These are phyloP conservation scores for Epicampocera succincta DNA, from an alignment of 2,888 invertebrate species.

Conservation along the genomic window DNA sequence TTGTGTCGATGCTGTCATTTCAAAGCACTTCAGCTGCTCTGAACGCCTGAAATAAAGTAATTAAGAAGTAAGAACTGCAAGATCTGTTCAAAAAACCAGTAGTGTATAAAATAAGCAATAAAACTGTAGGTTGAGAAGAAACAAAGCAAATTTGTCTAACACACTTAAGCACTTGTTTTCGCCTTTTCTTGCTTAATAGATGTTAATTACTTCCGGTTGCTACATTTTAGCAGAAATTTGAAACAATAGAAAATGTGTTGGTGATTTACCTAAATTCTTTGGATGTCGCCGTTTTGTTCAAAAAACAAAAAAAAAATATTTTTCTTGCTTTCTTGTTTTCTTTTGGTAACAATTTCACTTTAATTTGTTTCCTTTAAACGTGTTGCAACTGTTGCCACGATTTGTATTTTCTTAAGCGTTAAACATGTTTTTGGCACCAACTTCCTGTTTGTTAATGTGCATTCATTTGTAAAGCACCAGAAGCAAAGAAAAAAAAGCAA, in stretches of 20 bases:
- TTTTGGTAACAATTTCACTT: conserved; percentile 17
- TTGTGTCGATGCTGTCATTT: too few relatives aligned
- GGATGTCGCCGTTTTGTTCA: not conserved
- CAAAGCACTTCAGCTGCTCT: too few relatives aligned
- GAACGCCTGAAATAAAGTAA: too few relatives aligned
- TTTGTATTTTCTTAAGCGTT: conserved; percentile 48
- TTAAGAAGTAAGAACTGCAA: too few relatives aligned
- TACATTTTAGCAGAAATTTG: not conserved
- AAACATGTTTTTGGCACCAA: conserved; percentile 47
- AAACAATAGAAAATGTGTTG: not conserved
- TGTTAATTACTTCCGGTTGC: conserved; percentile 20
- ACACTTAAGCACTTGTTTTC: not conserved
- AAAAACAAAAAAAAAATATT: not conserved
- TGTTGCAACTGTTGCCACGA: conserved; percentile 42
- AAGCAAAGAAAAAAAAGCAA: not conserved
- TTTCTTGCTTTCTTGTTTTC: not conserved
- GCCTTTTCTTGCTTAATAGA: not conserved
- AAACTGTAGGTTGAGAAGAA: too few relatives aligned
- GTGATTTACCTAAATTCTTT: not conserved
- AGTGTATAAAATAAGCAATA: too few relatives aligned
- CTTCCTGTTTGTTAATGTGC: conserved; percentile 43
- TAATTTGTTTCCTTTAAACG: conserved; percentile 46
- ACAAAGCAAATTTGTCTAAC: not conserved
- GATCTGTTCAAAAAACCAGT: too few relatives aligned
- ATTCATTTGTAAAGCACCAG: conserved; percentile 12